These are phyloP conservation scores for Isoperla grammatica DNA, from an alignment of 2,888 invertebrate species.

Conservation along the genomic window DNA sequence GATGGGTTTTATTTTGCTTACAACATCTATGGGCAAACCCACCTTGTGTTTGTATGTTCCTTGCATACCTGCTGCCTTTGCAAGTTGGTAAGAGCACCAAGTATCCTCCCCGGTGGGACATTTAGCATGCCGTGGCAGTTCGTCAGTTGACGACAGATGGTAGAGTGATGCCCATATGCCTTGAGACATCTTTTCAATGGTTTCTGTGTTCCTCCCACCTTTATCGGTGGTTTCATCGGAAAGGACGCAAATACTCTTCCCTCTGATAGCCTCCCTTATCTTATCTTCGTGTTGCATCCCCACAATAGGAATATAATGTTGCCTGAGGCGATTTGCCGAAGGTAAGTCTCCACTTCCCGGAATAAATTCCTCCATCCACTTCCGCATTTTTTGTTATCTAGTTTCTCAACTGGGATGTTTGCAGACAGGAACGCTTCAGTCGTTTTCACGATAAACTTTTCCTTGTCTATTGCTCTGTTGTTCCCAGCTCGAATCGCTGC, in stretches of 20 bases:
- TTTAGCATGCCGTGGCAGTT: too few species aligned
- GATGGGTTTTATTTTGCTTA: too few species aligned
- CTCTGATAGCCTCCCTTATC: constrained; percentile 10
- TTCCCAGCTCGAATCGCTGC: too few species aligned
- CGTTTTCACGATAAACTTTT: constrained; percentile 12
- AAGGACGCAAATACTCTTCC: constrained; percentile 7
- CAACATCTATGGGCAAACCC: too few species aligned
- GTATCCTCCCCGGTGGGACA: too few species aligned
- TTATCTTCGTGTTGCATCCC: constrained; percentile 2
- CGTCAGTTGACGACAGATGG: too few species aligned
- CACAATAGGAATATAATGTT: constrained; percentile 20
- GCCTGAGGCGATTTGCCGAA: constrained; percentile 6
- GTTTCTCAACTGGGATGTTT: constrained; percentile 3
- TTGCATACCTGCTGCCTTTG: too few species aligned
- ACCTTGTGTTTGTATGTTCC: too few species aligned
- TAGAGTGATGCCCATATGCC: too few species aligned
- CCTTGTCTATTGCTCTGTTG: not conserved
- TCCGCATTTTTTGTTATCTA: not conserved
- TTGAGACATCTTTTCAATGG: too few species aligned
- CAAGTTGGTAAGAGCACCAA: too few species aligned
- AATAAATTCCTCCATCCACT: not conserved
- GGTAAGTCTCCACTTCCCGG: constrained; percentile 20
- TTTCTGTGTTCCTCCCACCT: constrained; percentile 10
- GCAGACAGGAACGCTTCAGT: constrained; percentile 13
- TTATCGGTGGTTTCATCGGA: constrained; percentile 15